Percentiles rank a stretch among this genome's conserved stretches.
Conservation (phyloP, 35 echinoderm and acorn worm genomes). For the Diadema setosum region DNA sequence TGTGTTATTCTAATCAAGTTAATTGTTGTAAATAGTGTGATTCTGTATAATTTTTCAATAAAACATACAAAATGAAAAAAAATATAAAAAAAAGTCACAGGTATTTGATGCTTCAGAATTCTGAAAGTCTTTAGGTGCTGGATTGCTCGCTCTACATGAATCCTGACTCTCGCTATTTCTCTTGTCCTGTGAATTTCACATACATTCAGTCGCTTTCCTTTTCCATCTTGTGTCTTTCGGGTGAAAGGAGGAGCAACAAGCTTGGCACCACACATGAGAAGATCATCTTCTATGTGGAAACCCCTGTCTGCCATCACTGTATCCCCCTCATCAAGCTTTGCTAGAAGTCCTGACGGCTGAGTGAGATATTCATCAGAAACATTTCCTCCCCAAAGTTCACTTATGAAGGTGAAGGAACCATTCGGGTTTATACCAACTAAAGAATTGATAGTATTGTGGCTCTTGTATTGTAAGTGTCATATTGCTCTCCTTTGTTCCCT, state of each 20-base stretch:
- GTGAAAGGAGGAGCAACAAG: conserved; percentile 46
- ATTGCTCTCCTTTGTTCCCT: conserved; percentile 36
- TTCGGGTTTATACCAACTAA: conserved; percentile 22
- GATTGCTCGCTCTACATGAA: conserved; percentile 28
- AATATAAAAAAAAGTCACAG: neutral
- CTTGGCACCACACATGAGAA: neutral
- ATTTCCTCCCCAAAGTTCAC: conserved; percentile 34
- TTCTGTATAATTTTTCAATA: too few species aligned
- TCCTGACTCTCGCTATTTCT: conserved; percentile 30
- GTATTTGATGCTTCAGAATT: conserved; percentile 25
- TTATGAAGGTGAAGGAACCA: conserved; percentile 48
- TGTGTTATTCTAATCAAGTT: too few species aligned
- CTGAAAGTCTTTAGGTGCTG: neutral
- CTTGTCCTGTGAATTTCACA: conserved; percentile 24
- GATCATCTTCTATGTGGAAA: conserved; percentile 38
- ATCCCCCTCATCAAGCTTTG: conserved; percentile 26
- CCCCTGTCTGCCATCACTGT: conserved; percentile 55
- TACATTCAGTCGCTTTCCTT: conserved; percentile 47
- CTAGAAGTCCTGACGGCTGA: conserved; percentile 12
- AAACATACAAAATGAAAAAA: too few species aligned
- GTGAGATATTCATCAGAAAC: conserved; percentile 51
- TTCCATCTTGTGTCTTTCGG: conserved; percentile 24
- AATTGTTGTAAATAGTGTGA: too few species aligned
- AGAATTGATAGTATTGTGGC: conserved; percentile 40
- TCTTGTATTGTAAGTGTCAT: conserved; percentile 50